Conservation (phyloP, 2,113 vertebrate species). For the Solenodon paradoxus region DNA sequence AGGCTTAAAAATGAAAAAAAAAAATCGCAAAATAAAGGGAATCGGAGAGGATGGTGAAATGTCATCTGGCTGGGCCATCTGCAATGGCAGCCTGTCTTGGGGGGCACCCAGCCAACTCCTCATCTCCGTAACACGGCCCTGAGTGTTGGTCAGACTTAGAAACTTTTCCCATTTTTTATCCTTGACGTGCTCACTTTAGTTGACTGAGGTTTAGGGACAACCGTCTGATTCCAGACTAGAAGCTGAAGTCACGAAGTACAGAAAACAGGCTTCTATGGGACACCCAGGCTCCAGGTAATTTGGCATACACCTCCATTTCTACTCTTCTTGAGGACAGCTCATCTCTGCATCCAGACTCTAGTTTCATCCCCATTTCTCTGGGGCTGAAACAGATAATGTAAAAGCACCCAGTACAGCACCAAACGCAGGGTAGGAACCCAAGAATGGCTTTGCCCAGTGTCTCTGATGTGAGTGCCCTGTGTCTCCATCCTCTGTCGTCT, state of each 20-base stretch:
- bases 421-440: neutral
- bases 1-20: slow-evolving; percentile 48
- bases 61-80: slow-evolving; percentile 59
- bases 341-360: neutral
- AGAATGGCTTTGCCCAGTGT: neutral
- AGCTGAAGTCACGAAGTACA: neutral
- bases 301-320: neutral
- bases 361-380: neutral
- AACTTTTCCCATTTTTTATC: slow-evolving; percentile 49
- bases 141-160: slow-evolving; percentile 33
- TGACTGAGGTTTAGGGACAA: slow-evolving; percentile 8
- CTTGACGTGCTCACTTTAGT: slow-evolving; percentile 27
- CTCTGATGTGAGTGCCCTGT: too few species aligned
- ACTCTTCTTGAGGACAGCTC: neutral
- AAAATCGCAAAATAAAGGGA: slow-evolving; percentile 60
- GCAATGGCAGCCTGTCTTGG: too few species aligned
- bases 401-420: neutral
- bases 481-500: too few species aligned
- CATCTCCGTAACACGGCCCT: neutral
- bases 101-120: slow-evolving; percentile 21
- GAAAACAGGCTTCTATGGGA: neutral
- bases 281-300: neutral
- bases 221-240: neutral
- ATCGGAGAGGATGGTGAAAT: slow-evolving; percentile 55
- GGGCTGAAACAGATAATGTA: neutral